Evolutionary conservation across 2,797 vertebrate genomes (phyloP).

Genomic region (Pseudomugil gertrudae): DNA sequence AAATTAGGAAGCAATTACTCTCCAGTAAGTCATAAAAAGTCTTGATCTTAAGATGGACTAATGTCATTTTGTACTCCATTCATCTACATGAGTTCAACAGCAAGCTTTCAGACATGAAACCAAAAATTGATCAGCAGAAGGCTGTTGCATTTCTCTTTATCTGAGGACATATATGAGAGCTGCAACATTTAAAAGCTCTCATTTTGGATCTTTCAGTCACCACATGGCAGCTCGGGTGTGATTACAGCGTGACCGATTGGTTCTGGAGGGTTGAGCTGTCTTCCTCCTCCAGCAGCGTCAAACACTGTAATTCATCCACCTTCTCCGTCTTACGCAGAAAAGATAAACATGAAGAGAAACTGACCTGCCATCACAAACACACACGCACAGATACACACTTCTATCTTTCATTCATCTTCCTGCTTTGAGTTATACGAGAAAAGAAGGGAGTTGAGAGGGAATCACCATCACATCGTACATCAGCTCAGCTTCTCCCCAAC

Average conservation of each 20-base stretch:
- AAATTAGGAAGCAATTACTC: too few species aligned
- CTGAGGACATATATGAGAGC: constrained; percentile 18
- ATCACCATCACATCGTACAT: constrained; percentile 59
- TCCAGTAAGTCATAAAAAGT: not conserved
- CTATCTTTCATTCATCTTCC: constrained; percentile 22
- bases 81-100: not conserved
- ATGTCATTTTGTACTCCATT: not conserved
- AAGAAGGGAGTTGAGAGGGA: constrained; percentile 52
- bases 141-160: constrained; percentile 10
- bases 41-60: not conserved
- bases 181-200: constrained; percentile 45
- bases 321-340: constrained; percentile 51
- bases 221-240: constrained; percentile 27
- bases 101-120: not conserved
- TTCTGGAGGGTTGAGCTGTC: constrained; percentile 33
- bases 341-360: constrained; percentile 43
- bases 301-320: constrained; percentile 49
- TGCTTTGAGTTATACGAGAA: constrained; percentile 47
- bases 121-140: constrained; percentile 11
- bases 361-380: constrained; percentile 17
- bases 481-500: constrained; percentile 31
- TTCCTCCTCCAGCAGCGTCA: constrained; percentile 24
- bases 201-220: constrained; percentile 10
- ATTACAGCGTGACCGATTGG: constrained; percentile 41
- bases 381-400: constrained; percentile 7